Evolutionary conservation across 92 coral and sea anemone genomes (phyloP), one percentile per base, ranked within the genome.

Genomic region (Epizoanthus stellaris): DNA sequence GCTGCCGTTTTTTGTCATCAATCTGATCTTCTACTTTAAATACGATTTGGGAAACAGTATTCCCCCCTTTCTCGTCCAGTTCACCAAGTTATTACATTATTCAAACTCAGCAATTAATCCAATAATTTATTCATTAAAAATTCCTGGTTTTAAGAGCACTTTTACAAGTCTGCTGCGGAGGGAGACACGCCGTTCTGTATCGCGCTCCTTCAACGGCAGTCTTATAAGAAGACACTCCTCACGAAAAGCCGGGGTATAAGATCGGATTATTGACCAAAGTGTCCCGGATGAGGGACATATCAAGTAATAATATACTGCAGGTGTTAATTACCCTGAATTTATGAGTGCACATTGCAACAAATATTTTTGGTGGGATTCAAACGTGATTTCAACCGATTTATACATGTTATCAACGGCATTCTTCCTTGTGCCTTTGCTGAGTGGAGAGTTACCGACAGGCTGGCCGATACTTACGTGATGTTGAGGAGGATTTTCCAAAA

Each of bases 51-150:
- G 88, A 7, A 39, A 67, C 53, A 76, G 49, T 25, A 90, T 92
- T 2, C 89, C 92, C n/a, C 70, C 68, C 16, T 79, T 83, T 66
- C 84, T 82, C 12, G 83, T 92, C 23, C 87, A 83, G 43, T 90
- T 90, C 67, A 87, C 95, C 6, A 94, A 94, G 75, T 47, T 92
- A 36, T 82, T 94, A 69, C 98, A 94, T 63, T 92, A 92, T 64
- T 85, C 92, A 23, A 94, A 94, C 86, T 89, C 95, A 4, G 95
- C 94, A 77, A 94, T 94, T 82, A 94, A 94, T 76, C 98, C 98
- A 13, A 85, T 94, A 34, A 89, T 94, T 68, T 94, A 94, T 71
- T 94, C 95, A 47, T 89, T 93, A 12, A 92, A 91, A 77, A 81
- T 94, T 36, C 98, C 98, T 21, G 98, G 95, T 39, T 94, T 94